Evolutionary conservation across 2,888 invertebrate genomes (phyloP).

Genomic region (Abrostola triplasia): DNA sequence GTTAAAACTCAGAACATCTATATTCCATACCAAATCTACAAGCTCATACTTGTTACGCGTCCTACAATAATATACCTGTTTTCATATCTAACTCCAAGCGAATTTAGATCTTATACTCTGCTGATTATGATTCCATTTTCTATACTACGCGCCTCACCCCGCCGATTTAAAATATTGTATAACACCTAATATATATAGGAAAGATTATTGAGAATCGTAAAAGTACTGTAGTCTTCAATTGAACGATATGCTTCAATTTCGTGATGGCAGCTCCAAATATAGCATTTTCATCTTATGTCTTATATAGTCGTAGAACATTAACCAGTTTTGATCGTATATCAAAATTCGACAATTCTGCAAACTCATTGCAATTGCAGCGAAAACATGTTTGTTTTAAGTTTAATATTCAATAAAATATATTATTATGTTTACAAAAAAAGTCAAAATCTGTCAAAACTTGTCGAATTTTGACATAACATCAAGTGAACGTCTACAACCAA

Average conservation of each 20-base stretch:
- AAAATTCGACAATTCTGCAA: conserved; percentile 29
- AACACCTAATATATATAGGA: conserved; percentile 87
- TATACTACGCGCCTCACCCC: conserved; percentile 71
- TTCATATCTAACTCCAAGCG: conserved; percentile 70
- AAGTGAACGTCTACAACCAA: conserved; percentile 57
- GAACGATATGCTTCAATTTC: conserved; percentile 88
- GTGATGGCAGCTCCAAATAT: conserved; percentile 81
- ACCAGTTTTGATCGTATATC: conserved; percentile 42
- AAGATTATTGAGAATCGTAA: conserved; percentile 85
- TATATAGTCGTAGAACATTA: conserved; percentile 47
- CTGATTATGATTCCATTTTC: conserved; percentile 75
- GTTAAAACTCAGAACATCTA: conserved; percentile 57
- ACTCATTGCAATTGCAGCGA: conserved; percentile 1
- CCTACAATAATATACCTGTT: conserved; percentile 76
- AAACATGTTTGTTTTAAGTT: background rate
- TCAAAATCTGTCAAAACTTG: background rate
- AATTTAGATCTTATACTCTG: conserved; percentile 69
- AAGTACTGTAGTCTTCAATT: conserved; percentile 86
- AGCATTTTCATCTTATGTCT: conserved; percentile 64
- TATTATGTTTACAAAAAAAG: background rate
- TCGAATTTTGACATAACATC: conserved; percentile 54
- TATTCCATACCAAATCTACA: conserved; percentile 81
- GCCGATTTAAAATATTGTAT: conserved; percentile 83
- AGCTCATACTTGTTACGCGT: conserved; percentile 80
- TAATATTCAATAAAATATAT: background rate